phyloP scores from a whole-genome alignment of 2,113 vertebrate species.

The Cyprinodon tularosa region DNA sequence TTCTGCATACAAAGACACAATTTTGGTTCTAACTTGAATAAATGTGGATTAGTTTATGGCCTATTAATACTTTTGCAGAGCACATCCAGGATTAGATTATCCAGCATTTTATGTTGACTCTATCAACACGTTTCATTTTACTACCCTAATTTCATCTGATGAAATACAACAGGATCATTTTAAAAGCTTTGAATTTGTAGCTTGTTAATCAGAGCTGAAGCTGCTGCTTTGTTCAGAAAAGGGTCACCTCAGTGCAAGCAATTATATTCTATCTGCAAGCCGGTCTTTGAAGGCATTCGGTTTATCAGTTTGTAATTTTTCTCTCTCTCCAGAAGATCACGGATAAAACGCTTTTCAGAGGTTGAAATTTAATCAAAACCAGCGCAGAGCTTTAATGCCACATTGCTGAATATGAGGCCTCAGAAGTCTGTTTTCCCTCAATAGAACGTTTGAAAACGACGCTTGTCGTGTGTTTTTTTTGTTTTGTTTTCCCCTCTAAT shows the following conservation, averaged over 20 bases:
- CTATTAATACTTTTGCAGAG: background rate
- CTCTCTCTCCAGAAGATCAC: conserved; percentile 19
- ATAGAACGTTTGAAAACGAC: conserved; percentile 8
- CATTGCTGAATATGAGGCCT: conserved; percentile 27
- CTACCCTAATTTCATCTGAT: conserved; percentile 23
- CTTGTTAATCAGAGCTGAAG: conserved; percentile 38
- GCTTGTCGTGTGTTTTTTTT: background rate
- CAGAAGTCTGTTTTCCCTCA: conserved; percentile 10
- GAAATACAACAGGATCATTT: conserved; percentile 9
- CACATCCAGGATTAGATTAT: background rate
- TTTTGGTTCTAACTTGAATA: background rate
- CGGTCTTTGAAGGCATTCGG: conserved; percentile 33
- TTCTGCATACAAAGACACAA: background rate
- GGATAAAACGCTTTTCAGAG: conserved; percentile 28
- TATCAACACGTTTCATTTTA: conserved; percentile 8
- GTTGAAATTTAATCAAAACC: conserved; percentile 51
- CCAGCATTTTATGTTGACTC: background rate
- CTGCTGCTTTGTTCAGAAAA: conserved; percentile 17
- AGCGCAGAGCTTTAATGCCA: conserved; percentile 34
- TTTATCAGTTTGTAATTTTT: conserved; percentile 34
- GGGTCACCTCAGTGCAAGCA: conserved; percentile 35
- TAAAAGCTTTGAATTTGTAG: conserved; percentile 27
- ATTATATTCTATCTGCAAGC: conserved; percentile 52
- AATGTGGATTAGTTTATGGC: background rate
- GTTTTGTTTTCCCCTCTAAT: background rate